Percentiles rank a stretch among this genome's conserved stretches.
phyloP scores from a whole-genome alignment of 1,140 invertebrate species.

The Andricus grossulariae region DNA sequence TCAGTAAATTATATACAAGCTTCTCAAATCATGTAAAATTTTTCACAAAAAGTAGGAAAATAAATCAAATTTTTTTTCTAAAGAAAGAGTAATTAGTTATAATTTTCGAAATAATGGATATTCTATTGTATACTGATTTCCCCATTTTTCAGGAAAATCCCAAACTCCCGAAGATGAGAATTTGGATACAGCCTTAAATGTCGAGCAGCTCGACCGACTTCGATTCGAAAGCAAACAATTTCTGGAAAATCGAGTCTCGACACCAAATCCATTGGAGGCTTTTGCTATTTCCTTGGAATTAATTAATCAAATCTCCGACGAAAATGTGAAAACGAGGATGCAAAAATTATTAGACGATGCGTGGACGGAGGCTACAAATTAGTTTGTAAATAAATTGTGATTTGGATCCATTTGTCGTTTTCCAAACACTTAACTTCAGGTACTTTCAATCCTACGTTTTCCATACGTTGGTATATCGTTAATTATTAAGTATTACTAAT shows the following conservation, averaged over 20 bases:
- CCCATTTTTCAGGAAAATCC: slow-evolving; percentile 50
- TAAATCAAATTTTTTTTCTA: too few relatives aligned
- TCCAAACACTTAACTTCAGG: not conserved
- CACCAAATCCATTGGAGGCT: slow-evolving; percentile 62
- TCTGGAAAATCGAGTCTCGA: slow-evolving; percentile 53
- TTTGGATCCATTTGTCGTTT: not conserved
- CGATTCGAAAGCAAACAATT: slow-evolving; percentile 59
- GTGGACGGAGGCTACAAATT: slow-evolving; percentile 46
- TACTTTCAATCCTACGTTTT: not conserved
- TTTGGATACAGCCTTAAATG: slow-evolving; percentile 37
- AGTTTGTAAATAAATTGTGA: slow-evolving; percentile 32
- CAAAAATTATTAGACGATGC: slow-evolving; percentile 37
- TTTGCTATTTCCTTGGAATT: slow-evolving; percentile 60
- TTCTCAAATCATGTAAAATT: too few relatives aligned
- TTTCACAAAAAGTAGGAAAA: too few relatives aligned
- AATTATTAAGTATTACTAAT: slow-evolving; percentile 7
- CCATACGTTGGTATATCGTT: not conserved
- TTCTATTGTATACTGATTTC: not conserved
- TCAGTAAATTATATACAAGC: too few relatives aligned
- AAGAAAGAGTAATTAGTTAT: slow-evolving; percentile 1
- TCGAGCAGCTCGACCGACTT: slow-evolving; percentile 56
- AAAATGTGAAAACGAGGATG: slow-evolving; percentile 44
- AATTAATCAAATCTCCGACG: slow-evolving; percentile 52
- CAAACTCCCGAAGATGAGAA: slow-evolving; percentile 42
- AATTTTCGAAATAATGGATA: not conserved